Evolutionary conservation across 2,113 vertebrate genomes (phyloP).

Genomic region (Notechis scutatus): DNA sequence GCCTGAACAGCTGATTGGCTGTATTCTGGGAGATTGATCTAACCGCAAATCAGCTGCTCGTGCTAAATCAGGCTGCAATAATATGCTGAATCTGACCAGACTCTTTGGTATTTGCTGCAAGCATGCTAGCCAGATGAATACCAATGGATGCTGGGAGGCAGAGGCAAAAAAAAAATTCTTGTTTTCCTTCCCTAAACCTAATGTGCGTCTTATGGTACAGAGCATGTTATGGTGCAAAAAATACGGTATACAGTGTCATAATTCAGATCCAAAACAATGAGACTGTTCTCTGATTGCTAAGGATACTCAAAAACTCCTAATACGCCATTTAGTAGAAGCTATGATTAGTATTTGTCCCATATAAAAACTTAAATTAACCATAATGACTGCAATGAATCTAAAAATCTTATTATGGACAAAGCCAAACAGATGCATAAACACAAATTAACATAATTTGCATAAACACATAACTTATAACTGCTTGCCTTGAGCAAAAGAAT

Average conservation of each 20-base stretch:
- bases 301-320: neutral
- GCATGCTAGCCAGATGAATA: too few species aligned
- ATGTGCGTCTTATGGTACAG: too few species aligned
- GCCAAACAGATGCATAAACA: neutral
- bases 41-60: too few species aligned
- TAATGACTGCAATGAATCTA: neutral
- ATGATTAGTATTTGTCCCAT: neutral
- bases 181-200: too few species aligned
- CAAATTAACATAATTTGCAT: neutral
- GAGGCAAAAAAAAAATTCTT: too few species aligned
- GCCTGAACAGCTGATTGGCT: too few species aligned
- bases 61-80: too few species aligned
- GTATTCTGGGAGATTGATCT: too few species aligned
- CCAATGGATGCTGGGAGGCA: too few species aligned
- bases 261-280: neutral
- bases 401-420: slow-evolving; percentile 12
- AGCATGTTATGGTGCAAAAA: too few species aligned
- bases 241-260: neutral
- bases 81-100: too few species aligned
- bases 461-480: neutral
- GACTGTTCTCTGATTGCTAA: neutral
- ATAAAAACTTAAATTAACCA: slow-evolving; percentile 12
- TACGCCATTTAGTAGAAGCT: neutral
- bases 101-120: too few species aligned
- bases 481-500: neutral